Percentiles rank a stretch among this genome's conserved stretches.
Conservation (phyloP, 2,888 invertebrate genomes). For the Laspeyria flexula region DNA sequence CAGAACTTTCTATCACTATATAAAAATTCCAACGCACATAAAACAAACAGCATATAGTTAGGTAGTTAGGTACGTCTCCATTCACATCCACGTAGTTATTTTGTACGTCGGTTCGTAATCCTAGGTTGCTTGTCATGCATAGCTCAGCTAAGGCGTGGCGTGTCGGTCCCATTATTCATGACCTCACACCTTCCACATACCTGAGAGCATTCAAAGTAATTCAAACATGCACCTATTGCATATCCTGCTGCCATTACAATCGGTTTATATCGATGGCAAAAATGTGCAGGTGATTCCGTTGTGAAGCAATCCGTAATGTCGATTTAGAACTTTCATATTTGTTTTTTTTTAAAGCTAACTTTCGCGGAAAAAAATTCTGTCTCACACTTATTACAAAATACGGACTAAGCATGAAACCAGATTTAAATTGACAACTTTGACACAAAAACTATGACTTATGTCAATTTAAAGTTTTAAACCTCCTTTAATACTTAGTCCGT, state of each 20-base stretch:
- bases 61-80: background rate
- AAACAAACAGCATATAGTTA: background rate
- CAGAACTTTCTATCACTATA: no score
- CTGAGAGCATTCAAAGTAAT: slow-evolving; percentile 18
- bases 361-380: no score
- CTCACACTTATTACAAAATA: no score
- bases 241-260: slow-evolving; percentile 35
- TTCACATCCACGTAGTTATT: slow-evolving; percentile 9
- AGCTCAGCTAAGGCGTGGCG: slow-evolving; percentile 44
- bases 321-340: no score
- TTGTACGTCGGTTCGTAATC: slow-evolving; percentile 36
- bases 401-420: no score
- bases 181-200: slow-evolving; percentile 45
- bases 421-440: no score
- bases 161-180: slow-evolving; percentile 42
- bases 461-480: no score
- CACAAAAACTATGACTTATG: no score
- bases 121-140: slow-evolving; percentile 45
- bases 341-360: no score
- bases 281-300: slow-evolving; percentile 1
- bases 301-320: no score
- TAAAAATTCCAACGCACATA: background rate
- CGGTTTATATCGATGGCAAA: slow-evolving; percentile 1
- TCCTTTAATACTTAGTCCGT: no score
- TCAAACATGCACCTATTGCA: slow-evolving; percentile 20